Evolutionary conservation across 2,888 invertebrate genomes (phyloP), one percentile per base, ranked within the genome.

Genomic region (Cryptus armator): DNA sequence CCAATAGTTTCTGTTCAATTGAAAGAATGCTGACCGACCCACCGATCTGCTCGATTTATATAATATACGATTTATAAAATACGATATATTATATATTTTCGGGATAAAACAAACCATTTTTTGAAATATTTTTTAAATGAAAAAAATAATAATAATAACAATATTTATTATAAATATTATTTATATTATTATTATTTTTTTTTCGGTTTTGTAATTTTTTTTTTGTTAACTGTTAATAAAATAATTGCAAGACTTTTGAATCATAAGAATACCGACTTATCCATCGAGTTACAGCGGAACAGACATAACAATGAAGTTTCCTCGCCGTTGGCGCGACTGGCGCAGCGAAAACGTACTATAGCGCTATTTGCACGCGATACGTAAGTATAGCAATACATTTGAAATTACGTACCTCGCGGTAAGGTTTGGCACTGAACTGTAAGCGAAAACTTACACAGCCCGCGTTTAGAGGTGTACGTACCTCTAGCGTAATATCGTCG

Each of bases 341-440:
- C 37, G 37, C 37, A 2, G 24, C 3, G 5, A 1, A 51, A 51
- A 14, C n/a, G 10, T 14, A 51, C 51, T 19, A 19, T 29, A 29
- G 59, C 14, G 19, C 12, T 4, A 59, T n/a, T 29, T 29, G 59
- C 29, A 12, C 62, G 12, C 62, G 32, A 62, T 62, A 32, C 14
- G 6, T 29, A 6, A 62, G 32, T 32, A 7, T 32, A 32, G 7
- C 29, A 32, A 14, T 1, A 14, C 2, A 62, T 2, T 48, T 14
- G 0, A 14, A 56, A n/a, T 3, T 7, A 48, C 48, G 48, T 48
- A n/a, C 12, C 12, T n/a, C 48, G 48, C 48, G 48, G 48, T 4
- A 48, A 7, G 14, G 32, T 32, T 62, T 62, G 62, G 7, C 62
- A 62, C 14, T 32, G 62, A 62, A 32, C 62, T 62, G 62, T 14